Conservation (phyloP, 30 jellyfish, hydroid and myxozoan genomes). For the Cassiopea xamachana region DNA sequence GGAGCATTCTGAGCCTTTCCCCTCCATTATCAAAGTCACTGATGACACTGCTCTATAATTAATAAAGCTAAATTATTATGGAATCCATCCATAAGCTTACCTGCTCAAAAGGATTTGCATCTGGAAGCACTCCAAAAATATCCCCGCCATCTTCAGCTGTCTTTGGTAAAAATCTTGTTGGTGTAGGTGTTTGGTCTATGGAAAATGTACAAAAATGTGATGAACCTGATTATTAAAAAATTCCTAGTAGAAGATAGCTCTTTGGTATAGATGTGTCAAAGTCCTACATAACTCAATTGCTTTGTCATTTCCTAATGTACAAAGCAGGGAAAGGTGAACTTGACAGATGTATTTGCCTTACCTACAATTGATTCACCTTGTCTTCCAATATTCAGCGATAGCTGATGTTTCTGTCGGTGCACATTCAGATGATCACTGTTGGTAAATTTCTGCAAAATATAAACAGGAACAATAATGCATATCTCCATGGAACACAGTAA, state of each 20-base stretch:
- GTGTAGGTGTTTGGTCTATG: conserved; percentile 96
- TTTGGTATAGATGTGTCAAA: no score
- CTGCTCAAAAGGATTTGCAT: conserved; percentile 92
- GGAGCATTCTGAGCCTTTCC: no score
- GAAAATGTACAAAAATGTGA: neutral
- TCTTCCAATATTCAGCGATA: conserved; percentile 62
- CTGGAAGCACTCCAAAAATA: conserved; percentile 80
- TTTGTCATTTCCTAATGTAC: no score
- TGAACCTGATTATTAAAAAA: neutral
- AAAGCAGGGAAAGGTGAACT: no score
- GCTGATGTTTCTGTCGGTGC: conserved; percentile 79
- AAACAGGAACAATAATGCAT: neutral
- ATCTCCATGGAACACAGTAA: no score
- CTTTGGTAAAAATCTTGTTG: conserved; percentile 87
- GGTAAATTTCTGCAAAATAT: conserved; percentile 84
- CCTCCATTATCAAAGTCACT: no score
- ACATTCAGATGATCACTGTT: conserved; percentile 91
- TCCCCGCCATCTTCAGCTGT: conserved; percentile 82
- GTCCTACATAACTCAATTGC: no score
- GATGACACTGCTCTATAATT: no score
- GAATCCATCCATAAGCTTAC: conserved; percentile 15
- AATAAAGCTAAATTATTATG: no score
- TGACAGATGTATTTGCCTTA: neutral
- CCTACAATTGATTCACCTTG: conserved; percentile 75
- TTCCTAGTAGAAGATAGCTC: neutral